phyloP scores from a whole-genome alignment of 2,888 invertebrate genomes.

The Dione vanillae region DNA sequence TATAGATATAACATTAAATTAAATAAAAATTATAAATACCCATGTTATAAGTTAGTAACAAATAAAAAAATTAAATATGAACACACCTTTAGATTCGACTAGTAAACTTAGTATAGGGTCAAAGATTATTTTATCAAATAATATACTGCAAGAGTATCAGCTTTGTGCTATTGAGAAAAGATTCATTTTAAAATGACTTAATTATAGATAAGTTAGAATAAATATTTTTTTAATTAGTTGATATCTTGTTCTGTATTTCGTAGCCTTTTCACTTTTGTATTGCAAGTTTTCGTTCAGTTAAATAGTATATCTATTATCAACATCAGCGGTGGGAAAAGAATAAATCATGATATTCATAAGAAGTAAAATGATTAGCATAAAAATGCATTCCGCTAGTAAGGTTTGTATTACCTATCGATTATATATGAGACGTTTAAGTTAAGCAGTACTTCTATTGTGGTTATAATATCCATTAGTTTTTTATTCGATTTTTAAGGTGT shows the following conservation, averaged over 20 bases:
- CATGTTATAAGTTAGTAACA: background rate
- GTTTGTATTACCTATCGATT: conserved; percentile 57
- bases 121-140: conserved; percentile 44
- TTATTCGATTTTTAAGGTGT: conserved; percentile 37
- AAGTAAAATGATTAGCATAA: conserved; percentile 71
- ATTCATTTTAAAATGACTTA: conserved; percentile 41
- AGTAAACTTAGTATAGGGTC: conserved; percentile 40
- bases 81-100: conserved; percentile 19
- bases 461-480: conserved; percentile 17
- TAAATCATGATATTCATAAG: conserved; percentile 66
- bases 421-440: conserved; percentile 44
- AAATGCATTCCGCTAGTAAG: conserved; percentile 72
- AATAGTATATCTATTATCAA: conserved; percentile 17
- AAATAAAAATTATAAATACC: background rate
- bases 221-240: conserved; percentile 56
- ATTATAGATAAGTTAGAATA: conserved; percentile 63
- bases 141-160: conserved; percentile 35
- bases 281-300: conserved; percentile 36
- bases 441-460: conserved; percentile 8
- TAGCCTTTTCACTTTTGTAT: conserved; percentile 33
- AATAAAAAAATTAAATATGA: conserved; percentile 3
- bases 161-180: conserved; percentile 36
- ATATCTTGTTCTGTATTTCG: conserved; percentile 32
- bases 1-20: too few species aligned
- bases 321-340: conserved; percentile 38